Evolutionary conservation across 2,797 vertebrate species (phyloP).

Genomic region (Eupleurogrammus muticus): DNA sequence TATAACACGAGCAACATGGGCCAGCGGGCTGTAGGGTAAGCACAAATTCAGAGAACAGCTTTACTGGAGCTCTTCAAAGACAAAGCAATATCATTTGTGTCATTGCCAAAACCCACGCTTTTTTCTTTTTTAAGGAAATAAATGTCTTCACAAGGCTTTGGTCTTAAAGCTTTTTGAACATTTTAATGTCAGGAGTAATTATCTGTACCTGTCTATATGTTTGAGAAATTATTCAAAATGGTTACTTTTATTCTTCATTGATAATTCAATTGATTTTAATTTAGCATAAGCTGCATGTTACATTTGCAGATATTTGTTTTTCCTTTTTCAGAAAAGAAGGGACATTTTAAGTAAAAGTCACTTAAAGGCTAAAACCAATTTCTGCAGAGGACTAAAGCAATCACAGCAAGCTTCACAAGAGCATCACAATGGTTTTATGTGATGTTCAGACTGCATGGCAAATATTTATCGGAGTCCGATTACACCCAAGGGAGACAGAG

Average conservation of each 20-base stretch:
- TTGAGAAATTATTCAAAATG: conserved; percentile 30
- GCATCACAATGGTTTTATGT: conserved; percentile 71
- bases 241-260: conserved; percentile 17
- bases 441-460: conserved; percentile 72
- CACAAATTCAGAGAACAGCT: conserved; percentile 68
- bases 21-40: conserved; percentile 58
- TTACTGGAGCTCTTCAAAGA: conserved; percentile 64
- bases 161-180: conserved; percentile 14
- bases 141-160: conserved; percentile 25
- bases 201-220: conserved; percentile 11
- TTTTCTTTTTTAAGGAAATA: conserved; percentile 41
- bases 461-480: conserved; percentile 81
- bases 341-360: conserved; percentile 50
- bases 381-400: conserved; percentile 54
- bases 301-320: conserved; percentile 21
- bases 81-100: conserved; percentile 72
- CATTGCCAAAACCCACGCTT: conserved; percentile 50
- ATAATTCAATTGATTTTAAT: conserved; percentile 44
- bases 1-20: conserved; percentile 80
- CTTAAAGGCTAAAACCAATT: conserved; percentile 57
- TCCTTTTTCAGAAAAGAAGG: conserved; percentile 39
- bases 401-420: conserved; percentile 56
- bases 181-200: conserved; percentile 35
- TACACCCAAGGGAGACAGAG: conserved; percentile 68
- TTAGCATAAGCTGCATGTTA: conserved; percentile 16